Conservation (phyloP, 2,888 invertebrate genomes). For the Cheilosia soror region DNA sequence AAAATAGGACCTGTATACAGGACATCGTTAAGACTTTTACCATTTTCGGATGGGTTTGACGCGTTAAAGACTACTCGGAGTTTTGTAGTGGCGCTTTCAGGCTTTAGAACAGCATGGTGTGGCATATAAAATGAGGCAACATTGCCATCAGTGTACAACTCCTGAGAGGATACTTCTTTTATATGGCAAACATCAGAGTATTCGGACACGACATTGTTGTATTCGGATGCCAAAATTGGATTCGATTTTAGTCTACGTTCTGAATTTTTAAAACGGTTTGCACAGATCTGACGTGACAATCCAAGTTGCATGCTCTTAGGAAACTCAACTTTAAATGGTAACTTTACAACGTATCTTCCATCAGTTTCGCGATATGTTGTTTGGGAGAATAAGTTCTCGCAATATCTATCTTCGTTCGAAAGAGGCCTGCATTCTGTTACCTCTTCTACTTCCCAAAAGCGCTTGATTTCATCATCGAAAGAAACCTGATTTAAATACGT, state of each 20-base stretch:
- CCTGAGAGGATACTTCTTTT: slow-evolving; percentile 6
- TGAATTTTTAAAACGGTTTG: neutral
- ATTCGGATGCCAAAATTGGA: neutral
- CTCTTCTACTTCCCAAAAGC: slow-evolving; percentile 32
- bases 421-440: neutral
- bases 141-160: neutral
- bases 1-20: slow-evolving; percentile 55
- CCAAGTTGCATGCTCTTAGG: slow-evolving; percentile 1
- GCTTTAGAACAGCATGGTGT: slow-evolving; percentile 53
- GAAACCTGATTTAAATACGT: slow-evolving; percentile 1
- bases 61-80: slow-evolving; percentile 77
- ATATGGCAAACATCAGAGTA: slow-evolving; percentile 23
- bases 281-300: neutral
- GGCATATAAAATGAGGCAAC: slow-evolving; percentile 35
- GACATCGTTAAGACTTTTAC: slow-evolving; percentile 56
- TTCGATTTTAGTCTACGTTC: slow-evolving; percentile 9
- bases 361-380: slow-evolving; percentile 3
- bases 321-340: slow-evolving; percentile 20
- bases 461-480: slow-evolving; percentile 10
- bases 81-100: slow-evolving; percentile 69
- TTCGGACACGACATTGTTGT: slow-evolving; percentile 9
- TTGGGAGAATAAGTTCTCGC: neutral
- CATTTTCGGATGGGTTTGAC: slow-evolving; percentile 68
- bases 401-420: neutral
- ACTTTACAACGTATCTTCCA: slow-evolving; percentile 23